Percentiles rank a stretch among this genome's conserved stretches.
phyloP scores from a whole-genome alignment of 2,113 vertebrate species.

The Campylomormyrus numenius region DNA sequence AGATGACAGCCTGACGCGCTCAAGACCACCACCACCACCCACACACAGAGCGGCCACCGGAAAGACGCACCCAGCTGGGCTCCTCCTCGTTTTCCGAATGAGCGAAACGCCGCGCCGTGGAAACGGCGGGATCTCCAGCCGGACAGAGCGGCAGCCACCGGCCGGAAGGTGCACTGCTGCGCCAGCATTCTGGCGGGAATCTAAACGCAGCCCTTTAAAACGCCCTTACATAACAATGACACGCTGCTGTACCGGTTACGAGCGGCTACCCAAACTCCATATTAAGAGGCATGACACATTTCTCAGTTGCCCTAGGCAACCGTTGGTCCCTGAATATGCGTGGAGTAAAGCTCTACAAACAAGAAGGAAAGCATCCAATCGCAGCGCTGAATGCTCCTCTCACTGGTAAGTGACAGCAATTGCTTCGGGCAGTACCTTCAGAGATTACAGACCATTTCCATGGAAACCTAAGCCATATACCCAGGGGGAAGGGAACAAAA shows the following conservation, averaged over 20 bases:
- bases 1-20: background rate
- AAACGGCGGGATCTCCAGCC: background rate
- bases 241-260: background rate
- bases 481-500: background rate
- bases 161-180: background rate
- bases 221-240: background rate
- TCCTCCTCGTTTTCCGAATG: background rate
- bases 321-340: background rate
- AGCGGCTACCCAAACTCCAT: background rate
- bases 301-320: background rate
- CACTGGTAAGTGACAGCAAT: background rate
- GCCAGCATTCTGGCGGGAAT: background rate
- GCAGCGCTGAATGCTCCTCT: background rate
- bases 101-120: background rate
- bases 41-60: background rate
- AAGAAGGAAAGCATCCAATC: background rate
- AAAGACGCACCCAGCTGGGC: background rate
- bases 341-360: background rate
- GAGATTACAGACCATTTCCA: background rate
- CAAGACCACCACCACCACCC: background rate
- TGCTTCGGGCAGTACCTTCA: background rate
- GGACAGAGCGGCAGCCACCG: background rate
- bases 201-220: background rate
- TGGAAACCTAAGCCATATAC: background rate
- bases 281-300: background rate